Conservation (phyloP, 2,113 vertebrate species). For the Myanophis thanlyinensis region DNA sequence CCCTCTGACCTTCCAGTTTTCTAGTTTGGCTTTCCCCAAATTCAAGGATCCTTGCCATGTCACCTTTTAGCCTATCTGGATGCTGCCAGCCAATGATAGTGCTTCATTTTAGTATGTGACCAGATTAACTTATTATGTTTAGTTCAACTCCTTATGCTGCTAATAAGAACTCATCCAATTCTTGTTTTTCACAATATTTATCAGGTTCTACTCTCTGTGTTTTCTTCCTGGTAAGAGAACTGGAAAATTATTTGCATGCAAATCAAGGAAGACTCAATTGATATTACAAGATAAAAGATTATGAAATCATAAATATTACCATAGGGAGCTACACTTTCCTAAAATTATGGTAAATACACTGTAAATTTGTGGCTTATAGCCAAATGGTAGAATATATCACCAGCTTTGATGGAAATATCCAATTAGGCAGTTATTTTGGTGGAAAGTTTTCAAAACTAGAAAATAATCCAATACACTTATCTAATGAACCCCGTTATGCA, state of each 20-base stretch:
- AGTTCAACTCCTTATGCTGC: not conserved
- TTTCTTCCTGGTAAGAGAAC: not conserved
- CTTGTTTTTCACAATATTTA: not conserved
- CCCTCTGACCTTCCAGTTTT: not conserved
- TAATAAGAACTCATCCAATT: not conserved
- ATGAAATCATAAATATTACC: not conserved
- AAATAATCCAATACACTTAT: not conserved
- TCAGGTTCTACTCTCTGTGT: not conserved
- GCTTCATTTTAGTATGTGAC: not conserved
- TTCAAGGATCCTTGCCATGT: not conserved
- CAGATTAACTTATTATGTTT: not conserved
- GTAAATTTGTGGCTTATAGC: not conserved
- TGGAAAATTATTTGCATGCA: not conserved
- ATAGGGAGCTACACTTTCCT: not conserved
- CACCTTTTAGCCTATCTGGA: not conserved
- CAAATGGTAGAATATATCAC: not conserved
- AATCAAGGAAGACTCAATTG: not conserved
- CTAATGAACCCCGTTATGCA: not conserved
- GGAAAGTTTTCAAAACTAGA: not conserved
- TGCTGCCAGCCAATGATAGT: not conserved
- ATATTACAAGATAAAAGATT: not conserved
- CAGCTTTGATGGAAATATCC: not conserved
- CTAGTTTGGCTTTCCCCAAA: not conserved
- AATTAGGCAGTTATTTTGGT: not conserved
- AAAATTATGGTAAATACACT: not conserved